Evolutionary conservation across 2,888 invertebrate species (phyloP).

Genomic region (Diadegma fenestrale): DNA sequence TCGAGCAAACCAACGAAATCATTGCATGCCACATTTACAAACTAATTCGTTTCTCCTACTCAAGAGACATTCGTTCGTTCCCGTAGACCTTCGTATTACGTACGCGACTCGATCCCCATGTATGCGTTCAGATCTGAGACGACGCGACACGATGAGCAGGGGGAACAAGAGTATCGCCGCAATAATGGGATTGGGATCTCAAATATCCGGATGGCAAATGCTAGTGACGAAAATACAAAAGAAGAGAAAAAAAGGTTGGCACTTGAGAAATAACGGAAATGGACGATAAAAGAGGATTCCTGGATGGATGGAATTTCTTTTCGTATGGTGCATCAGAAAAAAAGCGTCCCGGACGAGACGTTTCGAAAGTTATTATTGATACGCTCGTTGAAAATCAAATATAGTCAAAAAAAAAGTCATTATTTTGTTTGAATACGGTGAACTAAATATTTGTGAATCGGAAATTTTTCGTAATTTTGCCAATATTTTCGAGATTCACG

Average conservation of each 20-base stretch:
- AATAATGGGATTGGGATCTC: slow-evolving; percentile 38
- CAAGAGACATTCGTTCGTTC: not conserved
- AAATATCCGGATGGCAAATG: slow-evolving; percentile 12
- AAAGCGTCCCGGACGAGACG: too few relatives aligned
- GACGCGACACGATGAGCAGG: not conserved
- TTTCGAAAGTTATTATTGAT: too few relatives aligned
- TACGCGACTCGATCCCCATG: not conserved
- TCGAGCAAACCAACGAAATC: not conserved
- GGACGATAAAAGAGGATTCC: not conserved
- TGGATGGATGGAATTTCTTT: not conserved
- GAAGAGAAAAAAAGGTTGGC: not conserved
- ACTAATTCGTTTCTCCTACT: not conserved
- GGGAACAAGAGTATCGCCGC: not conserved
- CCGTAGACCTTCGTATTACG: not conserved
- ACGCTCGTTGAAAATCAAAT: too few relatives aligned
- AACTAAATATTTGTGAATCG: too few relatives aligned
- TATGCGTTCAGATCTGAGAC: not conserved
- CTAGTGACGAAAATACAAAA: not conserved
- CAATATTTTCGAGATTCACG: too few relatives aligned
- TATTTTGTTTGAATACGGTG: too few relatives aligned
- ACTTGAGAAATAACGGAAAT: not conserved
- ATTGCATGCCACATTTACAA: not conserved
- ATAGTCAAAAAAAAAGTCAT: too few relatives aligned
- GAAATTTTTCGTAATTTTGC: too few relatives aligned
- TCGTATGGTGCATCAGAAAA: not conserved